Evolutionary conservation across 1,140 invertebrate genomes (phyloP).

Genomic region (Himalopsyche phryganea): DNA sequence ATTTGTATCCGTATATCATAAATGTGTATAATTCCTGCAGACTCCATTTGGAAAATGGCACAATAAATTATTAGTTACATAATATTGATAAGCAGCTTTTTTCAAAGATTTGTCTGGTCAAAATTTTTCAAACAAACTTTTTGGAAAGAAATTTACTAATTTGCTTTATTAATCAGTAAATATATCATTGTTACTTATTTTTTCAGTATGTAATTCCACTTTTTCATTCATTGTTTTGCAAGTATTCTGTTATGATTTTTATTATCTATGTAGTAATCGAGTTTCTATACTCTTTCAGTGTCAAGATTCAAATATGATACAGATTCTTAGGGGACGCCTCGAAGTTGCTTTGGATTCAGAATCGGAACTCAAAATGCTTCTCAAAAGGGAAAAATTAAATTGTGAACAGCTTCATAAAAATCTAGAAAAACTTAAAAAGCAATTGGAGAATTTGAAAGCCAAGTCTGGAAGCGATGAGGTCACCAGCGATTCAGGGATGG

Average conservation of each 20-base stretch:
- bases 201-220: neutral
- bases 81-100: too few relatives aligned
- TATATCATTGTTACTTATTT: constrained; percentile 4
- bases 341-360: constrained; percentile 61
- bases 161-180: too few relatives aligned
- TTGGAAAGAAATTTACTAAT: too few relatives aligned
- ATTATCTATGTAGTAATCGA: too few relatives aligned
- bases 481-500: neutral
- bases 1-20: too few relatives aligned
- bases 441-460: constrained; percentile 9
- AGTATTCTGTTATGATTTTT: neutral
- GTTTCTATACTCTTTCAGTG: constrained; percentile 39
- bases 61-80: too few relatives aligned
- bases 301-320: constrained; percentile 60
- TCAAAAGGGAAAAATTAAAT: constrained; percentile 54
- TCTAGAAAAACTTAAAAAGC: constrained; percentile 27
- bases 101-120: too few relatives aligned
- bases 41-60: too few relatives aligned
- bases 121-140: too few relatives aligned
- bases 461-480: neutral
- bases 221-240: neutral
- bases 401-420: constrained; percentile 53
- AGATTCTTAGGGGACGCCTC: constrained; percentile 58
- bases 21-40: too few relatives aligned
- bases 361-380: constrained; percentile 56